Conservation (phyloP, 2,113 vertebrate genomes). For the Hippocampus comes region DNA sequence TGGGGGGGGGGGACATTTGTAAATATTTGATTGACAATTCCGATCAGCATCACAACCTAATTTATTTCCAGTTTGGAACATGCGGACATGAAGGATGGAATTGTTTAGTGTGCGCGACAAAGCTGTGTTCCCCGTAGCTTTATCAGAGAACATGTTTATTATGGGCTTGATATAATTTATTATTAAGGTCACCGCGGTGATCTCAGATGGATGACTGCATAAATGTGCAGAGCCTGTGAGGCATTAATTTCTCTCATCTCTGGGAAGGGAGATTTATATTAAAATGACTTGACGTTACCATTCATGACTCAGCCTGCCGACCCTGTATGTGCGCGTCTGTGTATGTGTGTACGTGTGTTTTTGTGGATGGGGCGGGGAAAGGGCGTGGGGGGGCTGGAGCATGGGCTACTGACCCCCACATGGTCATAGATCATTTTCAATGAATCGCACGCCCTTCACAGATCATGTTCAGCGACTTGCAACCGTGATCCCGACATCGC, state of each 20-base stretch:
- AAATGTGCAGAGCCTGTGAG: constrained; percentile 21
- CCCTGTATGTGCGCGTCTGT: neutral
- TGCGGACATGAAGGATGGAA: constrained; percentile 31
- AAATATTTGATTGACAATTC: too few species aligned
- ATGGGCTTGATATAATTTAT: constrained; percentile 40
- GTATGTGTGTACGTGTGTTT: neutral
- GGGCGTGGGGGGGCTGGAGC: neutral
- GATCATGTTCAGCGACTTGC: constrained; percentile 53
- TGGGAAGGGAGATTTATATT: constrained; percentile 23
- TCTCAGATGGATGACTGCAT: constrained; percentile 22
- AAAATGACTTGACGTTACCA: constrained; percentile 14
- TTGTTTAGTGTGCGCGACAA: constrained; percentile 8
- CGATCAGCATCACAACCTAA: too few species aligned
- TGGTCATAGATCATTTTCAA: constrained; percentile 34
- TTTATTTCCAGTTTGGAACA: neutral
- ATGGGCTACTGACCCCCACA: constrained; percentile 32
- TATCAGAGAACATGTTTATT: constrained; percentile 24
- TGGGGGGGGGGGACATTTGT: too few species aligned
- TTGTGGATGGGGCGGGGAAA: neutral
- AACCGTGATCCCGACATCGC: constrained; percentile 43
- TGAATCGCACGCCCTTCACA: constrained; percentile 31
- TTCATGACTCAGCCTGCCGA: constrained; percentile 11
- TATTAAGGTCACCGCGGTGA: constrained; percentile 23
- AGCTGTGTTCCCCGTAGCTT: constrained; percentile 14
- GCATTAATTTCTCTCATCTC: constrained; percentile 19